Evolutionary conservation across 2,888 invertebrate species (phyloP).

Genomic region (Frankliniella intonsa): DNA sequence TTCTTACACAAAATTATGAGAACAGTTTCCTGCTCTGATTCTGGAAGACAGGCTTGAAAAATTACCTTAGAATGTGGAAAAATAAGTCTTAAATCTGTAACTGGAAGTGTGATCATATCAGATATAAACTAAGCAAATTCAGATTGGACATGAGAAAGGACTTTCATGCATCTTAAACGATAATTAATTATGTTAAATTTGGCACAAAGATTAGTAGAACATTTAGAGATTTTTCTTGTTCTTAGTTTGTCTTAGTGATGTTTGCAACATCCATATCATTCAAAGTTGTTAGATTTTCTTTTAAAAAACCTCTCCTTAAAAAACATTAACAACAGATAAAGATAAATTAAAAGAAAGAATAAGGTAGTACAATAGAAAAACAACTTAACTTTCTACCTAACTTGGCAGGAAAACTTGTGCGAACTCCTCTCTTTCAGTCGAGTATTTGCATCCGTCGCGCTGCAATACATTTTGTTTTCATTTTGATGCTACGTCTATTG

Average conservation of each 20-base stretch:
- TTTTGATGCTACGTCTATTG: no score
- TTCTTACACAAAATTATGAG: not conserved
- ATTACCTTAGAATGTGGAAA: not conserved
- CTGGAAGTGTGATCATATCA: not conserved
- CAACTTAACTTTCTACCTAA: not conserved
- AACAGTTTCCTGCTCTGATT: not conserved
- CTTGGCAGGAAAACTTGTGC: no score
- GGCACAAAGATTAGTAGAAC: constrained; percentile 11
- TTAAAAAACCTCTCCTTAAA: not conserved
- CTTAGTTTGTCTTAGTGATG: not conserved
- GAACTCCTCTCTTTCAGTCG: no score
- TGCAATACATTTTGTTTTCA: no score
- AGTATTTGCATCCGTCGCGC: no score
- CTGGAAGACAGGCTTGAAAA: not conserved
- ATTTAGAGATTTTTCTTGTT: not conserved
- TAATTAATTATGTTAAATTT: constrained; percentile 21
- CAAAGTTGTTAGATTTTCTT: not conserved
- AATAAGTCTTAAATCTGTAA: not conserved
- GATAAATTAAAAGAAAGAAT: not conserved
- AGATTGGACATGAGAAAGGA: not conserved
- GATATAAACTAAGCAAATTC: not conserved
- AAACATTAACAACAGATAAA: not conserved
- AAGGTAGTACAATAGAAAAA: not conserved
- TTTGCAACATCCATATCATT: not conserved
- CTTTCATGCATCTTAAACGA: not conserved